A percentile compares a stretch with the other conserved stretches of the same genome.
phyloP scores from a whole-genome alignment of 2,797 vertebrate genomes.

The Antrozous pallidus region DNA sequence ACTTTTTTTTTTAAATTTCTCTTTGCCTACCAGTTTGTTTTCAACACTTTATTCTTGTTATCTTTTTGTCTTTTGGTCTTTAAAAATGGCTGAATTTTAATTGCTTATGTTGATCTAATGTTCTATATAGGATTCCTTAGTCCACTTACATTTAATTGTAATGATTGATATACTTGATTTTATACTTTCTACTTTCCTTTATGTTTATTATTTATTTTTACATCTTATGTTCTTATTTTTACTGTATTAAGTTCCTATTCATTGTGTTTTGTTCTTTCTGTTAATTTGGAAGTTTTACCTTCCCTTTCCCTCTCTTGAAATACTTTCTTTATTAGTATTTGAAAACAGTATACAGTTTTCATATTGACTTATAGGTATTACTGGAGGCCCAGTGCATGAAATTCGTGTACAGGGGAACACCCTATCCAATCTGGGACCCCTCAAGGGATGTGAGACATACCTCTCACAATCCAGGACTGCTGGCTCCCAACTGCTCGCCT shows the following conservation, averaged over 20 bases:
- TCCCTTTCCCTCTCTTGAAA: not conserved
- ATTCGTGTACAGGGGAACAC: too few species aligned
- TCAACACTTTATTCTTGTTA: not conserved
- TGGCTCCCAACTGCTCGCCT: too few species aligned
- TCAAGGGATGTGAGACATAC: too few species aligned
- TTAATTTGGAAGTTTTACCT: not conserved
- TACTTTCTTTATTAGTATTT: conserved; percentile 5
- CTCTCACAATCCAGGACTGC: too few species aligned
- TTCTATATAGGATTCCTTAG: not conserved
- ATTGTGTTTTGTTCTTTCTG: not conserved
- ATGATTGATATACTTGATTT: not conserved
- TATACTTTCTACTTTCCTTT: not conserved
- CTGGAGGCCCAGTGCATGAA: too few species aligned
- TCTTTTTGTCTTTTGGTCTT: not conserved
- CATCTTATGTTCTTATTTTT: not conserved
- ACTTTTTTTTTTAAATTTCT: conserved; percentile 15
- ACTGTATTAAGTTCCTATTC: not conserved
- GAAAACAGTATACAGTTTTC: conserved; percentile 7
- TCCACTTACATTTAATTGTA: not conserved
- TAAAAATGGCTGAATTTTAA: not conserved
- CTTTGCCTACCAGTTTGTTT: not conserved
- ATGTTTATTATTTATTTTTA: not conserved
- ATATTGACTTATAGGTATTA: not conserved
- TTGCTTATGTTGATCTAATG: not conserved
- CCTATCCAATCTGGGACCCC: too few species aligned